Conservation (phyloP, 2,113 vertebrate genomes). For the Chelonoidis abingdonii region DNA sequence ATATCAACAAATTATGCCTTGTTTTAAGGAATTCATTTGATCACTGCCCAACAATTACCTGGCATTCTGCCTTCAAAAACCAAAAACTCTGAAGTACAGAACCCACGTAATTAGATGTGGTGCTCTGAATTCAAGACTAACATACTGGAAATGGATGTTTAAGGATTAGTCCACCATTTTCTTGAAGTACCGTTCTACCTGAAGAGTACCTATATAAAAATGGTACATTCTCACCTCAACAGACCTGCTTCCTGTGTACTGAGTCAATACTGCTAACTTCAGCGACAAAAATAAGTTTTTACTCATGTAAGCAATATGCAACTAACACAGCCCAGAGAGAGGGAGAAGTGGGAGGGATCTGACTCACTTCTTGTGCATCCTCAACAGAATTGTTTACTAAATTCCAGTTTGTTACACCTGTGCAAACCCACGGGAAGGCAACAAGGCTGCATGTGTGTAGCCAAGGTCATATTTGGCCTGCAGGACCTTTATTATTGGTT, state of each 20-base stretch:
- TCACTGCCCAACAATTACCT: neutral
- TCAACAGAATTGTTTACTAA: neutral
- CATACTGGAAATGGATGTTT: neutral
- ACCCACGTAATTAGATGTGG: neutral
- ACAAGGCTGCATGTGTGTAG: fast-evolving
- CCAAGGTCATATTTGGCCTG: neutral
- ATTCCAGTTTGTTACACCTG: neutral
- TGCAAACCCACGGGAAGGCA: neutral
- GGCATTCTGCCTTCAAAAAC: neutral
- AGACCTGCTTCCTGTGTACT: neutral
- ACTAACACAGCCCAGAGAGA: neutral
- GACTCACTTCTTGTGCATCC: neutral
- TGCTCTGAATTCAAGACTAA: neutral
- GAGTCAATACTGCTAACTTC: neutral
- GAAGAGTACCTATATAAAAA: neutral
- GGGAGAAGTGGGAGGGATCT: neutral
- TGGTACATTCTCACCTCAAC: neutral
- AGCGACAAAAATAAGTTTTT: neutral
- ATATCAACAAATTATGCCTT: neutral
- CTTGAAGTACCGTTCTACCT: neutral
- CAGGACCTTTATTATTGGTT: neutral
- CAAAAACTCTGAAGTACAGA: neutral
- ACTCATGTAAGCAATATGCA: neutral
- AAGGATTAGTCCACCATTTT: neutral
- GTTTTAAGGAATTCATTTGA: neutral